Base-by-base conservation (phyloP, 2,113 vertebrate species). In the Elachura formosa region DNA sequence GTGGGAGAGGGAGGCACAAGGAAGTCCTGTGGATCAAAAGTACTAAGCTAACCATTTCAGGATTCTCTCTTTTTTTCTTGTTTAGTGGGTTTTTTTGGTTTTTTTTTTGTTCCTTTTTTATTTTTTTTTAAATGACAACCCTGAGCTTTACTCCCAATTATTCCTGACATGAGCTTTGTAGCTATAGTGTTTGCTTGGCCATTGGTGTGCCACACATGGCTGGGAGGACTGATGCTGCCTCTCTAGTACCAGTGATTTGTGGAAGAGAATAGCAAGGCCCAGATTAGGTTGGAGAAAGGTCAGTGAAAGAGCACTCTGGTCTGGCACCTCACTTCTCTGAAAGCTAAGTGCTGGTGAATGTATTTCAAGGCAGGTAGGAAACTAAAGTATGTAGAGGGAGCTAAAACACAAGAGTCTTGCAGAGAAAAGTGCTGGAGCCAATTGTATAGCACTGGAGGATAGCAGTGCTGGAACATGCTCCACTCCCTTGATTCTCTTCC, bases 141-240 rank as follows among this genome's bases (percentile, higher is more conserved):
- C 54, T 77, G 59, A 61, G 45, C 51, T 94, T 73, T 80, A 85
- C 62, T 93, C 84, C n/a, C 54, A 58, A 0, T 93, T 96, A 54
- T 73, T 87, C 38, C 49, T 88, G 23, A 56, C 5, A 4, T 33
- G 36, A 84, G 58, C 56, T 78, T 96, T 76, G 43, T 48, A 82
- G n/a, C 46, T 67, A 1, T 26, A 51, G 19, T 74, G 29, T 80
- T 93, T 11, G 1, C 46, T 54, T 79, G 83, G 83, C 40, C 22
- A 80, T 11, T 6, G 4, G 36, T 62, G 36, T 62, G 36, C n/a
- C 17, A 5, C 40, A 24, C 2, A 0, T 72, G 26, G 12, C 46
- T 26, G 56, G 40, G 17, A 71, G 63, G 77, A 28, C 20, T 84
- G 66, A 59, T 0, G 0, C 38, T 71, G 31, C n/a, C 40, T 78